Percentiles rank a stretch among this genome's conserved stretches.
These are phyloP conservation scores for Atlantisia rogersi DNA, from an alignment of 2,113 vertebrate species.

Conservation along the genomic window DNA sequence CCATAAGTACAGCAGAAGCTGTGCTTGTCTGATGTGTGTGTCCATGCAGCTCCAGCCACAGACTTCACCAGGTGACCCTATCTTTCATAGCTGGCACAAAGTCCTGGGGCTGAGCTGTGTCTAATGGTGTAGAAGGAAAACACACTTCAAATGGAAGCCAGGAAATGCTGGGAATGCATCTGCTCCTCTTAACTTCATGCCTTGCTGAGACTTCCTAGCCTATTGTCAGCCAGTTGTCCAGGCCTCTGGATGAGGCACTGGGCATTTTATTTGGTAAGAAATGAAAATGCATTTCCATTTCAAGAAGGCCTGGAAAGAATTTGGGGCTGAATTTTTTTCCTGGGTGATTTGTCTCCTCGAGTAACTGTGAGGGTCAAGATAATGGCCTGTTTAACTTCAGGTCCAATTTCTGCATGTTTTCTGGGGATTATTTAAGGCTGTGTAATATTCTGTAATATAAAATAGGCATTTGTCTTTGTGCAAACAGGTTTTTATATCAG, in stretches of 20 bases:
- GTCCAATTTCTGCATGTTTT: not conserved
- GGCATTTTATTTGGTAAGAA: not conserved
- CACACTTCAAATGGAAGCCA: not conserved
- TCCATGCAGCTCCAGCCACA: not conserved
- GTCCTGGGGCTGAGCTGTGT: not conserved
- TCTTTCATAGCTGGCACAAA: not conserved
- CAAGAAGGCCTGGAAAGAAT: not conserved
- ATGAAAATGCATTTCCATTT: not conserved
- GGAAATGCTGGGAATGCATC: not conserved
- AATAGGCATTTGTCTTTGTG: not conserved
- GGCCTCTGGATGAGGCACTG: not conserved
- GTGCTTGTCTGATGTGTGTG: not conserved
- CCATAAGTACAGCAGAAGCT: not conserved
- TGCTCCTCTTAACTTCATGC: not conserved
- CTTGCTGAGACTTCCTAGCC: not conserved
- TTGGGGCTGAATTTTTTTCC: not conserved
- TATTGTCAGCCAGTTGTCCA: not conserved
- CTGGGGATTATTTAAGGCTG: not conserved
- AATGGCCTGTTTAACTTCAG: not conserved
- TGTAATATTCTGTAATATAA: not conserved
- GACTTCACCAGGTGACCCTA: not conserved
- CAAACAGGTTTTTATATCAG: not conserved
- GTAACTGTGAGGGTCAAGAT: not conserved
- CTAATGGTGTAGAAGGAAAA: not conserved
- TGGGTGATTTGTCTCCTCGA: not conserved